Percentiles rank a stretch among this genome's conserved stretches.
These are phyloP conservation scores for Oreocharis arfaki DNA, from an alignment of 2,113 vertebrate genomes.

Conservation along the genomic window DNA sequence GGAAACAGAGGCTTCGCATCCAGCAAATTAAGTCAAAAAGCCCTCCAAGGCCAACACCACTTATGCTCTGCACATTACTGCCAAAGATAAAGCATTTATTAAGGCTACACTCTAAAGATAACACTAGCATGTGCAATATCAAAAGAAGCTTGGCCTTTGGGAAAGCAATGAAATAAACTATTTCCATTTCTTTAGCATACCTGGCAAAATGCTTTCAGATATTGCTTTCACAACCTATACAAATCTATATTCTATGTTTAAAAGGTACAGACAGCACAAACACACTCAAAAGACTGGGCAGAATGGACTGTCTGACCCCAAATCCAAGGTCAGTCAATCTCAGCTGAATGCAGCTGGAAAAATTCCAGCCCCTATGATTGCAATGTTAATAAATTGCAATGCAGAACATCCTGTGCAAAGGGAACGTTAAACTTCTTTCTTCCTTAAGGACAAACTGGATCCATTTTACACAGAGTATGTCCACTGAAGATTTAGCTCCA, in stretches of 20 bases:
- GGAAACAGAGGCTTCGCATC: slow-evolving; percentile 61
- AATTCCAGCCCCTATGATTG: neutral
- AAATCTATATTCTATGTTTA: neutral
- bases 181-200: neutral
- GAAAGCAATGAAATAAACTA: neutral
- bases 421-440: neutral
- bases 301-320: neutral
- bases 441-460: neutral
- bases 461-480: neutral
- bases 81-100: slow-evolving; percentile 65
- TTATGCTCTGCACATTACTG: slow-evolving; percentile 59
- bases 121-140: neutral
- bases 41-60: slow-evolving; percentile 70
- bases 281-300: neutral
- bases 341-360: neutral
- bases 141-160: neutral
- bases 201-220: neutral
- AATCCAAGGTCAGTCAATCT: slow-evolving; percentile 24
- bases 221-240: neutral
- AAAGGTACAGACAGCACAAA: neutral
- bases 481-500: neutral
- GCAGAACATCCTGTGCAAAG: neutral
- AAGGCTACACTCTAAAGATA: slow-evolving; percentile 25
- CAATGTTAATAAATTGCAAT: slow-evolving; percentile 23
- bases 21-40: slow-evolving; percentile 72